A percentile compares a stretch with the other conserved stretches of the same genome.
phyloP scores from a whole-genome alignment of 1,140 invertebrate genomes.

The Nephotettix cincticeps region DNA sequence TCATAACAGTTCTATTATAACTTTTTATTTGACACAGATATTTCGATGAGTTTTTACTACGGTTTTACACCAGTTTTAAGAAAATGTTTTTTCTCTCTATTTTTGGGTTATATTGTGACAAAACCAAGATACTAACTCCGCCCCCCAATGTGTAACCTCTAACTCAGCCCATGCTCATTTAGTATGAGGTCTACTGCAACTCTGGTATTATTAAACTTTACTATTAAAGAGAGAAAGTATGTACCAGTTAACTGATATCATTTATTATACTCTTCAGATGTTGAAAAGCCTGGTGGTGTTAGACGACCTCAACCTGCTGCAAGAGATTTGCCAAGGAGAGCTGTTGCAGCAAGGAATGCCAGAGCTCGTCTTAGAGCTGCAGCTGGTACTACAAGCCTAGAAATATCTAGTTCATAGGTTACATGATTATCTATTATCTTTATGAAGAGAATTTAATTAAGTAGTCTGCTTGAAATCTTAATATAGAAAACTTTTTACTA shows the following conservation, averaged over 20 bases:
- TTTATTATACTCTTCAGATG: neutral
- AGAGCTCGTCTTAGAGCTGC: conserved; percentile 32
- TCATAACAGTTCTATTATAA: too few relatives aligned
- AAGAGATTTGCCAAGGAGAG: conserved; percentile 26
- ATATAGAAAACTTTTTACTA: neutral
- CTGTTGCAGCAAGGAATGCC: conserved; percentile 30
- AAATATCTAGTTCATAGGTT: neutral
- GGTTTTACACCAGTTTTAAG: too few relatives aligned
- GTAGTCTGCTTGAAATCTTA: neutral
- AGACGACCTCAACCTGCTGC: neutral
- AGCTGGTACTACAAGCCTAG: neutral
- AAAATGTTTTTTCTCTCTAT: too few relatives aligned
- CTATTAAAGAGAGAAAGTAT: neutral
- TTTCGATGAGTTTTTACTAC: too few relatives aligned
- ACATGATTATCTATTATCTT: neutral
- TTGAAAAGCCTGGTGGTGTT: conserved; percentile 11
- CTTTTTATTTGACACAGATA: too few relatives aligned
- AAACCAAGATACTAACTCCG: too few relatives aligned
- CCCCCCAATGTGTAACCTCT: neutral
- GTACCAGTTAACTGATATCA: neutral
- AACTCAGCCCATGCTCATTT: neutral
- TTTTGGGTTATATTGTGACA: too few relatives aligned
- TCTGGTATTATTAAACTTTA: neutral
- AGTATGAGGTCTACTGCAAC: neutral
- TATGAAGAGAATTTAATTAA: neutral